These are phyloP conservation scores for Nezara viridula DNA, from an alignment of 2,888 invertebrate genomes.

Conservation along the genomic window DNA sequence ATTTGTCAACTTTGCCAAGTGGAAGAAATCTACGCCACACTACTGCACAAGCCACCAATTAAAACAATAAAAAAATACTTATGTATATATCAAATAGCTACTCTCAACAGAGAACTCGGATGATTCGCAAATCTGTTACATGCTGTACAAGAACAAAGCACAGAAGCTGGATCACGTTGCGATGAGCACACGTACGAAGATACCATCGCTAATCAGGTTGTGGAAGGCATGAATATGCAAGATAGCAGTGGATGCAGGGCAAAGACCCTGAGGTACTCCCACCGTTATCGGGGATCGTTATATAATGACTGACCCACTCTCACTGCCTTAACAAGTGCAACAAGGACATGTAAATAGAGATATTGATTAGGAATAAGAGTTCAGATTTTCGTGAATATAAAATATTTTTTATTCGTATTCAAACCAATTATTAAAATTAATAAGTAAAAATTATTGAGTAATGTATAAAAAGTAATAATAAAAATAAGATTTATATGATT, in stretches of 20 bases:
- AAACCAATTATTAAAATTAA: too few species aligned
- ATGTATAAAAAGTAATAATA: too few species aligned
- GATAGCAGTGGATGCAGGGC: neutral
- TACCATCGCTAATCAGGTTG: neutral
- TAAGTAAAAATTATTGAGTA: too few species aligned
- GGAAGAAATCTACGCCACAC: too few species aligned
- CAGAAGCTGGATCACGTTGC: conserved; percentile 3
- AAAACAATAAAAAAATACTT: too few species aligned
- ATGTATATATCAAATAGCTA: too few species aligned
- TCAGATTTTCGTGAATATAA: neutral
- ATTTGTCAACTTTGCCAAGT: too few species aligned
- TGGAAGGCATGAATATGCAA: neutral
- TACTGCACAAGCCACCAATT: too few species aligned
- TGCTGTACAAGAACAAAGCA: neutral
- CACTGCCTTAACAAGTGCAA: neutral
- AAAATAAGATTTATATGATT: too few species aligned
- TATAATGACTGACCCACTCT: neutral
- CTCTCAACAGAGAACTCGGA: too few species aligned
- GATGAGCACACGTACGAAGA: neutral
- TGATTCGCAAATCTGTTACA: too few species aligned
- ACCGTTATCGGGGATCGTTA: neutral
- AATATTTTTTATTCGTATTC: too few species aligned
- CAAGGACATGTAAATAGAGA: neutral
- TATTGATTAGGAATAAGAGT: neutral
- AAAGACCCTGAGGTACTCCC: neutral